These are phyloP conservation scores for Merluccius polli DNA, from an alignment of 2,797 vertebrate genomes.

Conservation along the genomic window DNA sequence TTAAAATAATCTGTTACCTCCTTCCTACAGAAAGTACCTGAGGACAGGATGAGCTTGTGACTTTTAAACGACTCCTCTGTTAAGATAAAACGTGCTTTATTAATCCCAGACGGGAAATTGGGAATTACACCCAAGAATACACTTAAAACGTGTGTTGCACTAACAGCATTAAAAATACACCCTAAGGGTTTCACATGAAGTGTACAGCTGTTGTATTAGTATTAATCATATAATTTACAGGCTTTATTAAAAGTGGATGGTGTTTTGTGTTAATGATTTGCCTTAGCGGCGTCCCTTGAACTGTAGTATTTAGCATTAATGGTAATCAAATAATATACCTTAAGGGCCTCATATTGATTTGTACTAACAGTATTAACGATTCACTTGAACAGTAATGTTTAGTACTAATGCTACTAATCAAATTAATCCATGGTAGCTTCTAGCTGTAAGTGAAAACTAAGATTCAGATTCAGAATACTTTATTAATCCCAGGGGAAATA, in stretches of 20 bases:
- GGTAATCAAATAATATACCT: not conserved
- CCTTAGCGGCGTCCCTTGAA: not conserved
- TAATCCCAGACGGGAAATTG: too few relatives aligned
- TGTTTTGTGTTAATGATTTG: not conserved
- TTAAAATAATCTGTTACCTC: too few relatives aligned
- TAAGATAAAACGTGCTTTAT: too few relatives aligned
- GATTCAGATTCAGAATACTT: not conserved
- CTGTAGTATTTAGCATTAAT: not conserved
- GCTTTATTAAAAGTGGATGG: not conserved
- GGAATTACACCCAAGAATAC: not conserved
- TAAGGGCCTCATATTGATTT: not conserved
- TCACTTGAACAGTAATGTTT: too few relatives aligned
- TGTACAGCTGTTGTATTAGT: not conserved
- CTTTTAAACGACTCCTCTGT: too few relatives aligned
- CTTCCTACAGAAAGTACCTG: too few relatives aligned
- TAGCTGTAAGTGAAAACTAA: not conserved
- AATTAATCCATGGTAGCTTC: not conserved
- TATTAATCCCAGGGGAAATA: not conserved
- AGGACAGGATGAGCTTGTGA: too few relatives aligned
- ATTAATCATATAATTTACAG: not conserved
- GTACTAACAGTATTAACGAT: too few relatives aligned
- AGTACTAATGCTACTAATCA: not conserved
- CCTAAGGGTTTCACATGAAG: not conserved
- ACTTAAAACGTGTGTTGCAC: not conserved
- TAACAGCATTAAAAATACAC: not conserved